Percentiles rank a stretch among this genome's conserved stretches.
Evolutionary conservation across 2,888 invertebrate genomes (phyloP).

Genomic region (Acleris laterana): DNA sequence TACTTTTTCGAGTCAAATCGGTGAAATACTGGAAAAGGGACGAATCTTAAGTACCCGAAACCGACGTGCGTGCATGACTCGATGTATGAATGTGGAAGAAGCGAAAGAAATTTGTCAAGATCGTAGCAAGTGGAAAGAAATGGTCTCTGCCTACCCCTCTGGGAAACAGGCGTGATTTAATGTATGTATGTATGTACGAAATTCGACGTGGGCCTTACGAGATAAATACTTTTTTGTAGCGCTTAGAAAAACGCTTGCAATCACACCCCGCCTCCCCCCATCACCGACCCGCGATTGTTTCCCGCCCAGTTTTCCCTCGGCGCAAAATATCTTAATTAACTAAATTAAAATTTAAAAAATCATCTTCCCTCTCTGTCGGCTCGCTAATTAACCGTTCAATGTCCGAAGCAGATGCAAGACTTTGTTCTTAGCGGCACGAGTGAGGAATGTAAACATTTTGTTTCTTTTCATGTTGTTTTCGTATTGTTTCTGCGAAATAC

Average conservation of each 20-base stretch:
- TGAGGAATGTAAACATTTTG: slow-evolving; percentile 21
- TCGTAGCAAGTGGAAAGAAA: no score
- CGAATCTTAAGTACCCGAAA: no score
- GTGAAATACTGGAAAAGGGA: no score
- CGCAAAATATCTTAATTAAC: slow-evolving; percentile 66
- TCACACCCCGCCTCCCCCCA: slow-evolving; percentile 8
- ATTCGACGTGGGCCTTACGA: no score
- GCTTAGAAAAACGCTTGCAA: slow-evolving; percentile 6
- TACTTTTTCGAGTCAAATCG: no score
- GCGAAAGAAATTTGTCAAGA: no score
- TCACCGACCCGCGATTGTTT: slow-evolving; percentile 48
- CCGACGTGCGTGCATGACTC: no score
- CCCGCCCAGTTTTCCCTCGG: slow-evolving; percentile 51
- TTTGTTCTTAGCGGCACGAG: slow-evolving; percentile 9
- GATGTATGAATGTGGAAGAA: no score
- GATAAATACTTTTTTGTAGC: neutral
- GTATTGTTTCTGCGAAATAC: no score
- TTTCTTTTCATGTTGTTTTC: slow-evolving; percentile 10
- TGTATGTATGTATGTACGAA: no score
- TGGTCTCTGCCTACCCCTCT: no score
- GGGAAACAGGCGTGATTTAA: no score
- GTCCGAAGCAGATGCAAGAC: slow-evolving; percentile 34
- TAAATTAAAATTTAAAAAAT: slow-evolving; percentile 67
- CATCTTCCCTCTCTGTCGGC: slow-evolving; percentile 57
- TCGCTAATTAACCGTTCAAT: slow-evolving; percentile 57